A percentile compares a stretch with the other conserved stretches of the same genome.
Conservation (phyloP, 2,797 vertebrate species). For the Acestrorhynchus altus region DNA sequence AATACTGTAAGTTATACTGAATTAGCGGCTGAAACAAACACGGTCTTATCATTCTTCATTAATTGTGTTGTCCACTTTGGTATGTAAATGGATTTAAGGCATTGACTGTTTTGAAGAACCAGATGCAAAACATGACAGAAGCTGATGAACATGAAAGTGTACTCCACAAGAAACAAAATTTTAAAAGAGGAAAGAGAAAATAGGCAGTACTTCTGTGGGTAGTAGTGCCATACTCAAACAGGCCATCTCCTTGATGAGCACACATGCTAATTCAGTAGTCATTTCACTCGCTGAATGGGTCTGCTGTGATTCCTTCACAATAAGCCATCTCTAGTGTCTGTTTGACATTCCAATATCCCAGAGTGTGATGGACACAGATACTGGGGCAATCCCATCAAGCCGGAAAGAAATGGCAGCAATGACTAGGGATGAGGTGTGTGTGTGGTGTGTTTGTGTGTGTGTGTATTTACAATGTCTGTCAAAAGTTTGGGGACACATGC, state of each 20-base stretch:
- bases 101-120: constrained; percentile 72
- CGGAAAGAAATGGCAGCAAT: constrained; percentile 23
- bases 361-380: constrained; percentile 15
- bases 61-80: constrained; percentile 76
- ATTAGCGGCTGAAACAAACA: constrained; percentile 48
- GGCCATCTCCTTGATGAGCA: constrained; percentile 64
- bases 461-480: constrained; percentile 1
- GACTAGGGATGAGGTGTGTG: constrained; percentile 21
- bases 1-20: constrained; percentile 1
- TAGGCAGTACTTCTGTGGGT: not conserved
- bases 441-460: constrained; percentile 13
- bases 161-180: constrained; percentile 38
- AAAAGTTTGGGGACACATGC: not conserved
- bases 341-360: constrained; percentile 39
- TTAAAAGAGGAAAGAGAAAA: constrained; percentile 49
- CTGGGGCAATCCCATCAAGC: constrained; percentile 43
- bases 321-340: constrained; percentile 45
- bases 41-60: constrained; percentile 47
- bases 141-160: constrained; percentile 50
- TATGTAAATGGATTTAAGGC: constrained; percentile 81
- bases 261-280: constrained; percentile 67
- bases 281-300: constrained; percentile 48
- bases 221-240: constrained; percentile 13
- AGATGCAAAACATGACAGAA: constrained; percentile 61
- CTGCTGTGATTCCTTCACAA: constrained; percentile 40